These are phyloP conservation scores for Cherax quadricarinatus DNA, from an alignment of 1,140 invertebrate species.

Conservation along the genomic window DNA sequence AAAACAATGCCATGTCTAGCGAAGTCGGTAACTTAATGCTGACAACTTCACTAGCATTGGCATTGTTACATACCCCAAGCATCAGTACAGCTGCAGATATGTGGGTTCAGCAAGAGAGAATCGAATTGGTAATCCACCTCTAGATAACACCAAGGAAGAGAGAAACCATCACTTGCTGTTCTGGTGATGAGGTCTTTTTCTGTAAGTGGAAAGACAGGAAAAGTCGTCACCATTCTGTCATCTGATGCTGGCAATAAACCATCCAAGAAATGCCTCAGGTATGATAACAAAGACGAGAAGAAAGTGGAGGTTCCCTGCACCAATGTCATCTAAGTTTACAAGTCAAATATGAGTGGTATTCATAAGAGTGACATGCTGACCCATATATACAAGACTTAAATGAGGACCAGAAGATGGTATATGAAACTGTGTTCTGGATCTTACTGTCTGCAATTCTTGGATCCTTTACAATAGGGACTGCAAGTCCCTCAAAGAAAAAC, in stretches of 20 bases:
- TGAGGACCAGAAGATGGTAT: constrained; percentile 41
- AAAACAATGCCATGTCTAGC: no score
- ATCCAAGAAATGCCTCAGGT: not conserved
- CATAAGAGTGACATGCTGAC: constrained; percentile 39
- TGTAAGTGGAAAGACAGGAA: constrained; percentile 44
- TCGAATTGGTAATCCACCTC: constrained; percentile 1
- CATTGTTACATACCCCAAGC: not conserved
- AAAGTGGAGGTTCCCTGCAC: constrained; percentile 34
- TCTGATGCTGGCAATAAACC: not conserved
- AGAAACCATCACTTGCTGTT: not conserved
- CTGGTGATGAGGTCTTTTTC: constrained; percentile 18
- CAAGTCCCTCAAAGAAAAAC: not conserved
- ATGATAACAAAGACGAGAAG: constrained; percentile 30
- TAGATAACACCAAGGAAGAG: not conserved
- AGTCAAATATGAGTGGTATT: constrained; percentile 27
- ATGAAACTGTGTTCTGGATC: constrained; percentile 26
- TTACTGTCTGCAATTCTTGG: constrained; percentile 26
- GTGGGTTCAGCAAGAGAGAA: constrained; percentile 20
- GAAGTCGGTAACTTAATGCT: not conserved
- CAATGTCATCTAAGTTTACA: constrained; percentile 21
- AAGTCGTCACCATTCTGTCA: constrained; percentile 8
- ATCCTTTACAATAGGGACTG: constrained; percentile 15
- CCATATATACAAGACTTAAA: constrained; percentile 27
- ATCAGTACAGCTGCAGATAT: not conserved
- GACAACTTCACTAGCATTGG: constrained; percentile 44